Conservation (phyloP, 2,797 vertebrate species). For the Dendrocincla fuliginosa region DNA sequence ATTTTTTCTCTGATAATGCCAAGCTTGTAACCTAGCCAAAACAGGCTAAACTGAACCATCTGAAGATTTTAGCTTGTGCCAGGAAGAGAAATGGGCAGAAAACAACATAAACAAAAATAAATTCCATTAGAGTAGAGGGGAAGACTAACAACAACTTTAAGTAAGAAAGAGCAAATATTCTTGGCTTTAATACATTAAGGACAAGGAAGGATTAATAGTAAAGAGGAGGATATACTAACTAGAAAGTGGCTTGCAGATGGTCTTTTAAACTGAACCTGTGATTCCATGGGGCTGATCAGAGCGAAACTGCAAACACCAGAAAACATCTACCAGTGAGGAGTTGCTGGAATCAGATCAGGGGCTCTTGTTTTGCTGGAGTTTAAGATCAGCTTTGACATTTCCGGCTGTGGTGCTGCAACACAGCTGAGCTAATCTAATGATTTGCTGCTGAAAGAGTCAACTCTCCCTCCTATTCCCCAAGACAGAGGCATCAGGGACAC, state of each 20-base stretch:
- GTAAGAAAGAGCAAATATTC: background rate
- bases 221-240: background rate
- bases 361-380: background rate
- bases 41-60: background rate
- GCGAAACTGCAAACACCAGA: background rate
- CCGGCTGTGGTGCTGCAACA: background rate
- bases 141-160: background rate
- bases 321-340: background rate
- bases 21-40: background rate
- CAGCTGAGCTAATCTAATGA: background rate
- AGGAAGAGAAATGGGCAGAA: background rate
- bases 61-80: background rate
- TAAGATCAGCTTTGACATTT: conserved; percentile 2
- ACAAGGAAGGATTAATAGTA: background rate
- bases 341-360: background rate
- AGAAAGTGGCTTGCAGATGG: background rate
- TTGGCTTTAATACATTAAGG: background rate
- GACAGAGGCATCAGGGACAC: background rate
- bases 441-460: background rate
- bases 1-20: background rate
- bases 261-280: background rate
- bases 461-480: background rate
- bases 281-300: background rate
- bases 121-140: background rate
- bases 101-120: background rate